These are phyloP conservation scores for Diorhabda elongata DNA, from an alignment of 1,140 invertebrate species.

Conservation along the genomic window DNA sequence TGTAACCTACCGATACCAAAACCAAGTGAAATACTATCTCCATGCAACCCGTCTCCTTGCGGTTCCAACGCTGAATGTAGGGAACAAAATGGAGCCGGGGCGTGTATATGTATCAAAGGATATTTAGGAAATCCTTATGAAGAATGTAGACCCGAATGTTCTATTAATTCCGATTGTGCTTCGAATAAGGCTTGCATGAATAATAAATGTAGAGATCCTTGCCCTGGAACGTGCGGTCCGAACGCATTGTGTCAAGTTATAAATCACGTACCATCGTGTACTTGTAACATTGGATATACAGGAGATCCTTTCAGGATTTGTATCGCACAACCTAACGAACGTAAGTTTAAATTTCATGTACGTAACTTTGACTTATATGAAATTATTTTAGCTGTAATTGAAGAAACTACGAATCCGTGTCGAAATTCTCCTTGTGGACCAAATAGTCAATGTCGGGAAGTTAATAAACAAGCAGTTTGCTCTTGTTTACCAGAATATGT, in stretches of 20 bases:
- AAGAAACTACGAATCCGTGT: conserved; percentile 54
- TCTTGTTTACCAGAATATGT: conserved; percentile 61
- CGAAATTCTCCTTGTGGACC: conserved; percentile 62
- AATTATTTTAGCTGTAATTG: conserved; percentile 56
- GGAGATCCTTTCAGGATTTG: conserved; percentile 65
- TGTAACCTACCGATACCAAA: conserved; percentile 36
- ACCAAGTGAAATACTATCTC: conserved; percentile 42
- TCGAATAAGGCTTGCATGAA: conserved; percentile 68
- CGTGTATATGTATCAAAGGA: conserved; percentile 61
- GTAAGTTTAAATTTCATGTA: conserved; percentile 30
- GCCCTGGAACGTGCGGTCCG: conserved; percentile 68
- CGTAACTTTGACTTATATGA: conserved; percentile 36
- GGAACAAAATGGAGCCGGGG: conserved; percentile 58
- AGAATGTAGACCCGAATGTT: conserved; percentile 70
- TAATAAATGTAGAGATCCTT: conserved; percentile 71
- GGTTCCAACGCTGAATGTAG: conserved; percentile 69
- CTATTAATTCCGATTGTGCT: conserved; percentile 67
- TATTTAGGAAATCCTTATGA: conserved; percentile 66
- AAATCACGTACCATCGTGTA: conserved; percentile 69
- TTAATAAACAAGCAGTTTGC: conserved; percentile 54
- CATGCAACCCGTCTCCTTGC: conserved; percentile 68
- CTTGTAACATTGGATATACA: conserved; percentile 61
- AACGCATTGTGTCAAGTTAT: conserved; percentile 73
- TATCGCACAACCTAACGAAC: conserved; percentile 36
- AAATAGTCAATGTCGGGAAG: conserved; percentile 58